Base-by-base conservation (phyloP, 2,113 vertebrate genomes). In the Melierax canorus region DNA sequence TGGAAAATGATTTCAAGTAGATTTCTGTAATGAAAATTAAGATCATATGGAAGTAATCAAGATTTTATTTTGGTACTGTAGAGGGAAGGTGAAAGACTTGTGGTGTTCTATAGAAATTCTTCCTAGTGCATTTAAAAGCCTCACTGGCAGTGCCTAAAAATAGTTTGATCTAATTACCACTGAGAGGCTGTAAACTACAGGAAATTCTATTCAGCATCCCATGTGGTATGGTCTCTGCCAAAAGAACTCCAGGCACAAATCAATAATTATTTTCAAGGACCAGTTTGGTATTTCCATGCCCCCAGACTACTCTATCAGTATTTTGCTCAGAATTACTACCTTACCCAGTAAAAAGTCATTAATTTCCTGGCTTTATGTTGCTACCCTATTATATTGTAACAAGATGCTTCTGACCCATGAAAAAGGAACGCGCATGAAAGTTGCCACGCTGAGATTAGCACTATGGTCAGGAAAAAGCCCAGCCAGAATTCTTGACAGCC, bases 361-460 rank as follows among this genome's bases (percentile, higher is more conserved):
- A 66, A 86, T 94, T 81, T 80, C 68, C 94, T 84, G 91, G 75
- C 63, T 88, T 92, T 94, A 41, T 30, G 11, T 93, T 84, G 55
- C 50, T 90, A 73, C 34, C 19, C n/a, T 88, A 58, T 84, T 83
- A 73, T 32, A 77, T n/a, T 56, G 43, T 92, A 94, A 93, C 43
- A 48, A 56, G 87, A 95, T 56, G 53, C 39, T 69, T 84, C 74
- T 94, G 69, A 90, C 34, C 69, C 34, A 79, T 0, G 0, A 75
- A 69, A 93, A 59, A 88, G n/a, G 50, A 88, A 94, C 43, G 23
- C 2, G 10, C 16, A 1, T 66, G 84, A 43, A 71, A 77, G 58
- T 43, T 93, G 51, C 88, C 60, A 77, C 21, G 53, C 74, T 94
- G 76, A 89, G 66, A 67, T 85, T 94, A 96, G 45, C 53, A 24